Evolutionary conservation across 2,797 vertebrate genomes (phyloP), one percentile per base, ranked within the genome.

Genomic region (Karalla daura): DNA sequence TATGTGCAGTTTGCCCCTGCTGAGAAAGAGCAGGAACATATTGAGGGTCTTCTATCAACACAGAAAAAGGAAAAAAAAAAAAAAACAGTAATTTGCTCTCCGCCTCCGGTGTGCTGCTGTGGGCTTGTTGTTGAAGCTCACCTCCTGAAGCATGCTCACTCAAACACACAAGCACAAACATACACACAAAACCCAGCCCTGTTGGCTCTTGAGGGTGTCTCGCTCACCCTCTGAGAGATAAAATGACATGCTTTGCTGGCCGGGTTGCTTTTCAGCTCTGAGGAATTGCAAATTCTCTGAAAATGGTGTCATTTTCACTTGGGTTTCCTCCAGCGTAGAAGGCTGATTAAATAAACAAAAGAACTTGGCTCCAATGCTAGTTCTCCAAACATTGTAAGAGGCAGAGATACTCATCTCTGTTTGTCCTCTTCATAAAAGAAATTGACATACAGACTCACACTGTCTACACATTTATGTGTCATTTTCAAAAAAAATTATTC

Each of bases 191-290:
- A 50, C 67, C 23, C 24, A 78, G 52, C 28, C 59, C 46, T 8
- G 56, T 78, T 77, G 81, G 63, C 71, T 78, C 81, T 85, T 69
- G 18, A 73, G 74, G 80, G 76, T 53, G 44, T 74, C 46, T 70
- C 63, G 20, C 79, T 86, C 83, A 67, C 70, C 78, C 61, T 72
- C 41, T 25, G 63, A 80, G 83, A 88, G 76, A 81, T 80, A 80
- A 83, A 82, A 78, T 74, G 80, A 83, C 70, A 68, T 39, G 63
- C 70, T 78, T 66, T 79, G 75, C 59, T 76, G 62, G 62, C 49
- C 33, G 5, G 70, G 62, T 63, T 77, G 74, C n/a, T 76, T 81
- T 73, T 61, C 53, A 58, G 62, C 74, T 84, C 73, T 63, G 52
- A 81, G 65, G 69, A 67, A 81, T 72, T 80, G 65, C 67, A 81